Percentiles rank a stretch among this genome's conserved stretches.
Evolutionary conservation across 2,888 invertebrate genomes (phyloP).

Genomic region (Limnephilus rhombicus): DNA sequence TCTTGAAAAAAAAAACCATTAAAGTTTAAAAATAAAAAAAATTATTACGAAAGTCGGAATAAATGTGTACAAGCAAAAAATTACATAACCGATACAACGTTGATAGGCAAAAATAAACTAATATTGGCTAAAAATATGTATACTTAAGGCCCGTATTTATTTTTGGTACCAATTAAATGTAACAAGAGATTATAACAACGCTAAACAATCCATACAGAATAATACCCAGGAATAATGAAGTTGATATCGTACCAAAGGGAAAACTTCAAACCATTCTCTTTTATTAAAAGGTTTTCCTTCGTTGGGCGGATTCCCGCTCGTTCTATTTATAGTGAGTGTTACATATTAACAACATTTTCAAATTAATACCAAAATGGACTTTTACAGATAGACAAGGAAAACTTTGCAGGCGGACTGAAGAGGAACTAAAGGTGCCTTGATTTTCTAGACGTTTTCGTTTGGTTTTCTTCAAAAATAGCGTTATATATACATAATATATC

Average conservation of each 20-base stretch:
- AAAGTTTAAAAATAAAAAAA: too few relatives aligned
- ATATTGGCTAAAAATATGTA: too few relatives aligned
- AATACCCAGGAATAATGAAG: background rate
- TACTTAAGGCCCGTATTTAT: background rate
- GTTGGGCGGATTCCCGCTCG: background rate
- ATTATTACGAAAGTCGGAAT: background rate
- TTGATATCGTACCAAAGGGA: background rate
- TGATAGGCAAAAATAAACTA: background rate
- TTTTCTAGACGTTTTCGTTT: background rate
- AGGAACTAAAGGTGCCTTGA: too few relatives aligned
- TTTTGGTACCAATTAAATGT: background rate
- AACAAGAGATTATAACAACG: background rate
- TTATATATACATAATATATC: too few relatives aligned
- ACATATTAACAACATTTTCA: background rate
- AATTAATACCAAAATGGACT: background rate
- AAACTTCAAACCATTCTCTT: background rate
- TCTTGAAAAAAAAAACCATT: too few relatives aligned
- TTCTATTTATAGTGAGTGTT: background rate
- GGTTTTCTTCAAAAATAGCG: background rate
- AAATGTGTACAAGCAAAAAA: too few relatives aligned
- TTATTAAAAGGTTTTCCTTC: background rate
- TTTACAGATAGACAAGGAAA: background rate
- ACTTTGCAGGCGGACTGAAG: too few relatives aligned
- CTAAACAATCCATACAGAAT: background rate
- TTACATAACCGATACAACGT: background rate